phyloP scores from a whole-genome alignment of 2,888 invertebrate species.

The Ligdia adustata region DNA sequence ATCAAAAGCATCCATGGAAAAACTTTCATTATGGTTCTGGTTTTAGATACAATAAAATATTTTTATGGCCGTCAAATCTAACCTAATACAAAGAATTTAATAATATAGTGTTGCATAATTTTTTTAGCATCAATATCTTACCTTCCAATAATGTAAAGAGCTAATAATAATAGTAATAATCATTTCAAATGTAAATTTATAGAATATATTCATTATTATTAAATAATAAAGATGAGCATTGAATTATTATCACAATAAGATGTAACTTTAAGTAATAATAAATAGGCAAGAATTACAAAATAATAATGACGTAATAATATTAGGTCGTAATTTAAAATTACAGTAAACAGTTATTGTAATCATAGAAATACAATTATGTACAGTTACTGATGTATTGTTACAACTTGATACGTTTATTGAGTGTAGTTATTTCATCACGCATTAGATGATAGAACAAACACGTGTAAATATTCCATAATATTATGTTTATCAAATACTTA shows the following conservation, averaged over 20 bases:
- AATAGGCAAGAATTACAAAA: conserved; percentile 21
- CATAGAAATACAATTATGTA: conserved; percentile 22
- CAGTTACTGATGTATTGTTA: conserved; percentile 10
- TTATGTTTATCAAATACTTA: too few relatives aligned
- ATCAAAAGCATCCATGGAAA: too few relatives aligned
- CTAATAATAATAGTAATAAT: too few relatives aligned
- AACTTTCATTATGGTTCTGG: too few relatives aligned
- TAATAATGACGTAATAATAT: conserved; percentile 35
- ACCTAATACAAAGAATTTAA: conserved; percentile 1
- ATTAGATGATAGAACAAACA: too few relatives aligned
- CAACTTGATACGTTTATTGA: too few relatives aligned
- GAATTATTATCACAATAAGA: conserved; percentile 13
- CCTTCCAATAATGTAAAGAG: conserved; percentile 12
- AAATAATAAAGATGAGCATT: conserved; percentile 11
- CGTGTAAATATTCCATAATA: too few relatives aligned
- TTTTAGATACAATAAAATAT: too few relatives aligned
- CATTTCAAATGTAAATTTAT: conserved; percentile 3
- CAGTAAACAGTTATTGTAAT: conserved; percentile 11
- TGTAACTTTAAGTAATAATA: conserved; percentile 6
- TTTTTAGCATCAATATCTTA: conserved; percentile 9
- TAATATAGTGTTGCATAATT: not conserved
- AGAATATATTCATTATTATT: conserved; percentile 3
- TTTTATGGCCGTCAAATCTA: too few relatives aligned
- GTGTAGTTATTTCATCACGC: too few relatives aligned
- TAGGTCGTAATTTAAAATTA: conserved; percentile 24